phyloP scores from a whole-genome alignment of 2,113 vertebrate genomes.

The Pao palembangensis region DNA sequence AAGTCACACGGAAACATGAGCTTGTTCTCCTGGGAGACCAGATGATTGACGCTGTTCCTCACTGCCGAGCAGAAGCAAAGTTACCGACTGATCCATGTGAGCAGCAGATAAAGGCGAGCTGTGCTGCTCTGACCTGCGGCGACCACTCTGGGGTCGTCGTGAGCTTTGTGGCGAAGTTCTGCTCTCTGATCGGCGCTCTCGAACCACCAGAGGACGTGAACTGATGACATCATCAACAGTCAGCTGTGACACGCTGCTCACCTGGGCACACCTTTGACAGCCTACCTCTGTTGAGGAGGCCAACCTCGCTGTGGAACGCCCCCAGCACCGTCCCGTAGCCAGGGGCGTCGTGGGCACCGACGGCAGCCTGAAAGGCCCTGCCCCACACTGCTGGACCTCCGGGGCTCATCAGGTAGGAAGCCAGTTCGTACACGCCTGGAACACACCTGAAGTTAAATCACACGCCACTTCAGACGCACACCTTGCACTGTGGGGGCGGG shows the following conservation, averaged over 20 bases:
- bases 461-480: not conserved
- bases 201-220: slow-evolving; percentile 87
- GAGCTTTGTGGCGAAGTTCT: slow-evolving; percentile 77
- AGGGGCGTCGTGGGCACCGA: slow-evolving; percentile 74
- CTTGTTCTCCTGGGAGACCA: slow-evolving; percentile 81
- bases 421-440: slow-evolving; percentile 87
- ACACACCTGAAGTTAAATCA: slow-evolving; percentile 23
- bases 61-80: slow-evolving; percentile 68
- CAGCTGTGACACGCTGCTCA: slow-evolving; percentile 81
- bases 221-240: slow-evolving; percentile 55
- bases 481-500: not conserved
- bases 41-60: slow-evolving; percentile 77
- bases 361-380: slow-evolving; percentile 73
- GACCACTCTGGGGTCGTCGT: slow-evolving; percentile 84
- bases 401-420: slow-evolving; percentile 85
- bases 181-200: slow-evolving; percentile 81
- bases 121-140: slow-evolving; percentile 81
- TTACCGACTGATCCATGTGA: not conserved
- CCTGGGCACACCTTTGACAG: slow-evolving; percentile 67
- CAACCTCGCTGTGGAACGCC: slow-evolving; percentile 86
- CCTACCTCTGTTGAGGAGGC: slow-evolving; percentile 83
- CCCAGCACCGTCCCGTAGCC: slow-evolving; percentile 83
- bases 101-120: not conserved
- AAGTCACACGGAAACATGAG: slow-evolving; percentile 81
- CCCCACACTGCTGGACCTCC: slow-evolving; percentile 89